Conservation (phyloP, 2,113 vertebrate genomes). For the Hyaena hyaena region DNA sequence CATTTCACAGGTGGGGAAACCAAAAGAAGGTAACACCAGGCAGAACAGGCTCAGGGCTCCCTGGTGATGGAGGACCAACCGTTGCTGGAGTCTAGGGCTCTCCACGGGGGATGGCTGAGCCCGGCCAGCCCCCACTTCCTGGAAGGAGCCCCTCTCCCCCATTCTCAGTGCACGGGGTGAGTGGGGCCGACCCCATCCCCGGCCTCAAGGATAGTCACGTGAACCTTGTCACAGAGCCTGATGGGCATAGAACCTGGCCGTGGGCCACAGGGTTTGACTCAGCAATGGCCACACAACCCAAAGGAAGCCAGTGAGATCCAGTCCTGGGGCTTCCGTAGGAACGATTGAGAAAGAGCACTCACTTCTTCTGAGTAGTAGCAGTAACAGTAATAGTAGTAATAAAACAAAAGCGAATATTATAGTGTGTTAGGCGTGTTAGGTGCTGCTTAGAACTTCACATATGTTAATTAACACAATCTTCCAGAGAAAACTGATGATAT, state of each 20-base stretch:
- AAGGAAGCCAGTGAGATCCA: background rate
- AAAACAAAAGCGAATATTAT: background rate
- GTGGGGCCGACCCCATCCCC: background rate
- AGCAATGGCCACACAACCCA: background rate
- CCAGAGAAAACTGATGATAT: constrained; percentile 19
- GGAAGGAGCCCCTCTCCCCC: background rate
- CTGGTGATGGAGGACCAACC: fast-evolving
- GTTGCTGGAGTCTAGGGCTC: background rate
- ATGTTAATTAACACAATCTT: background rate
- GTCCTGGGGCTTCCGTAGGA: background rate
- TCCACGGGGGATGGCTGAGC: background rate
- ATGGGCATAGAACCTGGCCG: background rate
- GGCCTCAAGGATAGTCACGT: background rate
- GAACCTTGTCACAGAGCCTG: background rate
- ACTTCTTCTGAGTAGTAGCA: background rate
- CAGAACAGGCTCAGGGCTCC: background rate
- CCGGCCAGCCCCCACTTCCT: background rate
- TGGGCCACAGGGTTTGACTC: background rate
- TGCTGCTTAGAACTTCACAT: background rate
- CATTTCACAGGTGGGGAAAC: background rate
- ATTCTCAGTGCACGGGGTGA: background rate
- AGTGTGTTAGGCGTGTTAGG: background rate
- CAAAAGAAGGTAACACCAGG: background rate
- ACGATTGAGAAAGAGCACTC: background rate
- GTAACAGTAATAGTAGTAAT: background rate